phyloP scores from a whole-genome alignment of 1,140 invertebrate species.

The Fopius arisanus region DNA sequence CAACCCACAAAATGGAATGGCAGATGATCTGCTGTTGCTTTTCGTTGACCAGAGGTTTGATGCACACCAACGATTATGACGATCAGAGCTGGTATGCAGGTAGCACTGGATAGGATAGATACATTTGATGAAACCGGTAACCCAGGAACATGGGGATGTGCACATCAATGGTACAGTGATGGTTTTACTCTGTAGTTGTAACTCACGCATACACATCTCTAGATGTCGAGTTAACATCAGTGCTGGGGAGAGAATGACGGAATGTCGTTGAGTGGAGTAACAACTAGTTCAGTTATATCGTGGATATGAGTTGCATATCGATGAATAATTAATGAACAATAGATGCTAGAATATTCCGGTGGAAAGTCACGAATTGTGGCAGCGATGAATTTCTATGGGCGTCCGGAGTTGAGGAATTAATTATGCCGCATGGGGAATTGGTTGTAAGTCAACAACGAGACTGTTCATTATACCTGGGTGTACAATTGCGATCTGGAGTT shows the following conservation, averaged over 20 bases:
- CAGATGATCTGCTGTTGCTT: not conserved
- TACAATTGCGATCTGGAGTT: not conserved
- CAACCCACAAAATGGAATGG: not conserved
- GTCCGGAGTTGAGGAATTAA: conserved; percentile 6
- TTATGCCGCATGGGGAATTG: conserved; percentile 16
- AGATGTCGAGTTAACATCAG: no score
- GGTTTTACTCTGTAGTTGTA: not conserved
- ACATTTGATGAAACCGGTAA: not conserved
- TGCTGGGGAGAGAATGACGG: not conserved
- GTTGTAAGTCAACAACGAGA: conserved; percentile 1
- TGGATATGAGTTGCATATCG: conserved; percentile 19
- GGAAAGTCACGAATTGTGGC: conserved; percentile 1
- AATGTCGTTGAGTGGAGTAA: not conserved
- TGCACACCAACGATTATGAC: conserved; percentile 1
- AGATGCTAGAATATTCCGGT: not conserved
- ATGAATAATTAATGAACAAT: conserved; percentile 30
- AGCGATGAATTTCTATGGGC: not conserved
- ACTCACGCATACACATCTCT: not conserved
- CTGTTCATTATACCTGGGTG: not conserved
- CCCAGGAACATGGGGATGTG: not conserved
- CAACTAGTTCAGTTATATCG: not conserved
- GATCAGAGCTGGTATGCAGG: not conserved
- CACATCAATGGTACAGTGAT: not conserved
- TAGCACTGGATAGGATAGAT: not conserved
- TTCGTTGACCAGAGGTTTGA: not conserved